Conservation (phyloP, 1,140 invertebrate species). For the Micrasema minimum region DNA sequence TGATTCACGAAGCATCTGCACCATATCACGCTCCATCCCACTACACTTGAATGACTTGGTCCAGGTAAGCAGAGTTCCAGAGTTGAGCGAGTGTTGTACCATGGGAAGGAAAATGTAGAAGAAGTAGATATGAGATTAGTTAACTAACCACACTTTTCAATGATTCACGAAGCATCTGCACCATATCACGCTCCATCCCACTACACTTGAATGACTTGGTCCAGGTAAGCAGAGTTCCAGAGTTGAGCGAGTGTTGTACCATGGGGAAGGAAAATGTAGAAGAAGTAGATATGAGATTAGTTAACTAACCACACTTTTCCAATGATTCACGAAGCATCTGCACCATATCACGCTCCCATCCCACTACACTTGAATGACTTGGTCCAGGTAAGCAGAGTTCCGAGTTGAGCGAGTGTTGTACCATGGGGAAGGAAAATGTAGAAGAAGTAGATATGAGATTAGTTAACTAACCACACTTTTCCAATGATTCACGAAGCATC, state of each 20-base stretch:
- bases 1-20: too few species aligned
- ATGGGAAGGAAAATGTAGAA: background rate
- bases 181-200: constrained; percentile 89
- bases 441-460: constrained; percentile 89
- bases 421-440: constrained; percentile 97
- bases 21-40: too few species aligned
- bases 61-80: background rate
- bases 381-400: constrained; percentile 92
- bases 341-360: constrained; percentile 89
- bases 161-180: constrained; percentile 81
- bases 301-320: constrained; percentile 66
- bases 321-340: constrained; percentile 82
- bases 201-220: constrained; percentile 93
- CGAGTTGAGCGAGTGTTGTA: constrained; percentile 87
- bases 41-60: background rate
- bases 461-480: too few species aligned
- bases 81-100: background rate
- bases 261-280: constrained; percentile 99
- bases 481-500: too few species aligned
- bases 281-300: too few species aligned
- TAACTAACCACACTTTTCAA: constrained; percentile 69
- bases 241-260: constrained; percentile 86
- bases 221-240: constrained; percentile 90
- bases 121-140: background rate
- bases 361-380: constrained; percentile 91